Conservation (phyloP, 2,888 invertebrate species). For the Diarsia rubi region DNA sequence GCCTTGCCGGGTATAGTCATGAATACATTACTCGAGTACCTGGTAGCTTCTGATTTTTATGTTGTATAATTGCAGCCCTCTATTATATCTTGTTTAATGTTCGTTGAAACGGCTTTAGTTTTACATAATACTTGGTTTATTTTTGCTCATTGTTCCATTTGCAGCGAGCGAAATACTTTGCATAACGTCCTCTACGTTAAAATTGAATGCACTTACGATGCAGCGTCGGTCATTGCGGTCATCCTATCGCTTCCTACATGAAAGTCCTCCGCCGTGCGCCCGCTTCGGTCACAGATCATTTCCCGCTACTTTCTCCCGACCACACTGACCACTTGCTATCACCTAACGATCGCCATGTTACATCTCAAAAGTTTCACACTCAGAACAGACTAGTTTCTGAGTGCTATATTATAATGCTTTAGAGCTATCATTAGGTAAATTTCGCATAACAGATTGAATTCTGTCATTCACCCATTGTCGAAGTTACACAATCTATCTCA, state of each 20-base stretch:
- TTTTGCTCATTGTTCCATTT: constrained; percentile 25
- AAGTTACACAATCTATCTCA: constrained; percentile 52
- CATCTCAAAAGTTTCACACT: constrained; percentile 49
- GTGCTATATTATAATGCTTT: constrained; percentile 14
- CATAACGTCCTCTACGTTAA: constrained; percentile 28
- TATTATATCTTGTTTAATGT: constrained; percentile 18
- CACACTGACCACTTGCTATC: constrained; percentile 64
- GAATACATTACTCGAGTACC: constrained; percentile 33
- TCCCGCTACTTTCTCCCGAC: constrained; percentile 72
- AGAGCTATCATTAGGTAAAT: constrained; percentile 38
- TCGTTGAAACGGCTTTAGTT: constrained; percentile 21
- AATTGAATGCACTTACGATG: constrained; percentile 22
- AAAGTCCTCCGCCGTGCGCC: constrained; percentile 63
- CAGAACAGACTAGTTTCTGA: constrained; percentile 22
- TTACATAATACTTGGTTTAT: constrained; percentile 15
- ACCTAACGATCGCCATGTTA: constrained; percentile 38
- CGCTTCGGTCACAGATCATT: constrained; percentile 71
- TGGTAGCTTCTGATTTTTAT: constrained; percentile 25
- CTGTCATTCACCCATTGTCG: constrained; percentile 48
- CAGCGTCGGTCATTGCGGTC: constrained; percentile 47
- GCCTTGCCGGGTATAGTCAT: constrained; percentile 31
- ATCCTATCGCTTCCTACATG: constrained; percentile 65
- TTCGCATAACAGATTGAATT: constrained; percentile 44
- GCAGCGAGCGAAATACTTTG: constrained; percentile 14
- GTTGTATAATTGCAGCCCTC: background rate